Conservation (phyloP, 2,797 vertebrate species). For the Pseudocheirus occidentalis region DNA sequence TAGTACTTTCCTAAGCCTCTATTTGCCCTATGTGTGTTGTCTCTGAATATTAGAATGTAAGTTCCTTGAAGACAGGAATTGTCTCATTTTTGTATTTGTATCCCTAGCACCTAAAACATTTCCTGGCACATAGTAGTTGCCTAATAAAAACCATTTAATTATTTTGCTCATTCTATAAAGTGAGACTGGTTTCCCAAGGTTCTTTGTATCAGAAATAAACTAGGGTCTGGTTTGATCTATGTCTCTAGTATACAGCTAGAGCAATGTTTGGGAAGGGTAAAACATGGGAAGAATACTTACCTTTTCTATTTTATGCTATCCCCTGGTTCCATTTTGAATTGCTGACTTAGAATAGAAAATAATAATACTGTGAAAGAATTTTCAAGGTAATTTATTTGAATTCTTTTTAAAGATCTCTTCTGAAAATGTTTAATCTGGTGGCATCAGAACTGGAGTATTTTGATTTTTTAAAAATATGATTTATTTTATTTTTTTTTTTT, state of each 20-base stretch:
- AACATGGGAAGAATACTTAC: slow-evolving; percentile 36
- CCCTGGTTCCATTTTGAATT: slow-evolving; percentile 44
- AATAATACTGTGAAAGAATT: slow-evolving; percentile 41
- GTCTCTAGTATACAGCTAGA: slow-evolving; percentile 56
- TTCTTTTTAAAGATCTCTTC: slow-evolving; percentile 52
- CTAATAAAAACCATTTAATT: background rate
- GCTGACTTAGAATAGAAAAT: slow-evolving; percentile 54
- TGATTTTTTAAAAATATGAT: background rate
- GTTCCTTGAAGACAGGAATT: background rate
- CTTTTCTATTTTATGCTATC: slow-evolving; percentile 45
- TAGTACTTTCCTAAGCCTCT: background rate
- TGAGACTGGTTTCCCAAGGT: slow-evolving; percentile 31
- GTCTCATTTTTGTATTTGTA: slow-evolving; percentile 3
- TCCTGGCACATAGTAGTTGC: background rate
- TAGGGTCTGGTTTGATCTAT: slow-evolving; percentile 52
- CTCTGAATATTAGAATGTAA: slow-evolving; percentile 16
- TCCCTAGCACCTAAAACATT: background rate
- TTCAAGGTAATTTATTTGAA: slow-evolving; percentile 30
- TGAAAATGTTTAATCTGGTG: slow-evolving; percentile 40
- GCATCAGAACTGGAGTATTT: background rate
- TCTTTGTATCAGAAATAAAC: slow-evolving; percentile 32
- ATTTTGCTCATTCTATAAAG: background rate
- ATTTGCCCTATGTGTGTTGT: background rate
- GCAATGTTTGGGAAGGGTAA: slow-evolving; percentile 16
- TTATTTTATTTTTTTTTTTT: background rate